Base-by-base conservation (phyloP, 1,140 invertebrate genomes). In the Drosophila pandora region DNA sequence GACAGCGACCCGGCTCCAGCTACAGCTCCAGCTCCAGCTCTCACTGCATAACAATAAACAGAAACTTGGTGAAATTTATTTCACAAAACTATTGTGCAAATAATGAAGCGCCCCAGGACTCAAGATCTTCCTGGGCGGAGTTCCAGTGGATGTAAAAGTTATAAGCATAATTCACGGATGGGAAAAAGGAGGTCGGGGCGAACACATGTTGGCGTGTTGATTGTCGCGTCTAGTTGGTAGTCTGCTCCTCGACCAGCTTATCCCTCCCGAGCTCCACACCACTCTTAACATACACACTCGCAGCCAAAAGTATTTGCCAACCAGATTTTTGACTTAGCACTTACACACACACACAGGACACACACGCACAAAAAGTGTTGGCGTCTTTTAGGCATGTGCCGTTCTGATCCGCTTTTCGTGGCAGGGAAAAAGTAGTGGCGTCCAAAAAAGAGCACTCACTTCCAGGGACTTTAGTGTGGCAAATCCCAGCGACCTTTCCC, bases 281-380 rank as follows among this genome's bases (percentile, higher is more conserved):
- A 13, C 21, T 10, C 60, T 17, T 12, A 23, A 2, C 47, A 58
- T 23, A 57, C 55, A 55, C 32, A 55, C 30, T 37, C 10, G 39
- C 49, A 39, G 73, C 73, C 58, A 64, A 83, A 88, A 88, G 83
- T 88, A 83, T 88, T 76, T 79, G 83, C 76, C 79, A 88, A 88
- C 79, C 79, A 79, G 83, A 88, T 88, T 89, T 88, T 87, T 82
- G 83, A 87, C 83, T 87, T 88, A 77, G 53, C 76, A 67, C 76
- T 76, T 75, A 61, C 57, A 39, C 49, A 17, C 17, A 43, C 41
- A 43, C 41, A 21, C 43, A 48, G 17, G 60, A 43, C 41, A 43
- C 41, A 21, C 43, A 48, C 30, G 60, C 47, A 2, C 37, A 45
- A 22, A 70, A 21, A 39, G 50, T 67, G 64, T 41, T 39, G 21